These are phyloP conservation scores for Eledona agricola DNA, from an alignment of 2,888 invertebrate species.

Conservation along the genomic window DNA sequence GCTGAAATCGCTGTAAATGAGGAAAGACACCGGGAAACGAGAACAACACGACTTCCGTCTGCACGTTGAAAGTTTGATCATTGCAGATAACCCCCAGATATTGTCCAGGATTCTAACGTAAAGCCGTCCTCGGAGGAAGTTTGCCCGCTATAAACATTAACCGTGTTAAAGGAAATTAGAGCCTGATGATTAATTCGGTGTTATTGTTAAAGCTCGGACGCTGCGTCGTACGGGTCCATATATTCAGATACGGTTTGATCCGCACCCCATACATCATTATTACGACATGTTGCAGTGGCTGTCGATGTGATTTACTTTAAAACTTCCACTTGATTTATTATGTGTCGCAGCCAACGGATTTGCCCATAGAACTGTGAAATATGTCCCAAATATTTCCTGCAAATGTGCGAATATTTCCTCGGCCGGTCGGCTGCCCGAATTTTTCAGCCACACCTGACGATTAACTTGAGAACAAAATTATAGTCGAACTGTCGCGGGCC, in stretches of 20 bases:
- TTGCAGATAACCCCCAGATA: constrained; percentile 15
- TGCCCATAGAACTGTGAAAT: constrained; percentile 34
- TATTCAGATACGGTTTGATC: constrained; percentile 32
- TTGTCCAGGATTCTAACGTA: constrained; percentile 13
- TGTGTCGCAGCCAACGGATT: constrained; percentile 34
- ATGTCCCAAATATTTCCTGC: constrained; percentile 24
- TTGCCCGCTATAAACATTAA: constrained; percentile 21
- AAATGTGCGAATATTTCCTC: constrained; percentile 21
- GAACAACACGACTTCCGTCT: constrained; percentile 20
- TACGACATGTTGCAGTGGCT: constrained; percentile 33
- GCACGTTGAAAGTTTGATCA: constrained; percentile 21
- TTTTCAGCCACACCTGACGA: no score
- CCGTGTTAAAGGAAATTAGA: constrained; percentile 24
- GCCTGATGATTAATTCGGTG: constrained; percentile 21
- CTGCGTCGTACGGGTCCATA: constrained; percentile 16
- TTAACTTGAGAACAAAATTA: no score
- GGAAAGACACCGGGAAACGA: constrained; percentile 16
- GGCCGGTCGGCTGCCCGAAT: constrained; percentile 4
- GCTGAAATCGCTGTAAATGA: constrained; percentile 11
- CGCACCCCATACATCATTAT: constrained; percentile 32
- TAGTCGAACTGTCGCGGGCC: no score
- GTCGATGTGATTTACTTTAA: constrained; percentile 36
- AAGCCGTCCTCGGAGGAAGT: constrained; percentile 7
- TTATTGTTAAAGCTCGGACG: constrained; percentile 12
- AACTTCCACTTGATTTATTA: constrained; percentile 37